Percentiles rank a stretch among this genome's conserved stretches.
Evolutionary conservation across 30 jellyfish, hydroid and myxozoan species (phyloP).

Genomic region (Phacellophora camtschatica): DNA sequence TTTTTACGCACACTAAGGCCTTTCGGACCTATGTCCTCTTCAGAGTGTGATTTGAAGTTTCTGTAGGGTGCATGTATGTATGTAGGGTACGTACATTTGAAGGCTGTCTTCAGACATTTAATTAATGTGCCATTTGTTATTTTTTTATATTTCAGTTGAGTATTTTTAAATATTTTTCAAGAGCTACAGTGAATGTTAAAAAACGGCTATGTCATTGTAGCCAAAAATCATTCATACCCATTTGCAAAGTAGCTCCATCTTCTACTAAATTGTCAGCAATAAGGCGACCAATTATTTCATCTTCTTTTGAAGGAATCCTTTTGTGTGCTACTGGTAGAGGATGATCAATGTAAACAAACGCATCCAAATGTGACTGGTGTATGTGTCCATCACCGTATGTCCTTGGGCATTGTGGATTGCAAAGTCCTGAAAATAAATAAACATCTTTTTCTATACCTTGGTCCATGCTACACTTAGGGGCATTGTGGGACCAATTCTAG

Average conservation of each 20-base stretch:
- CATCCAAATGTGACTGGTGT: constrained; percentile 81
- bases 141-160: no score
- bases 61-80: no score
- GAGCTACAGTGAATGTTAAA: no score
- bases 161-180: no score
- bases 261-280: constrained; percentile 86
- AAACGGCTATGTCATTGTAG: no score
- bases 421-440: constrained; percentile 12
- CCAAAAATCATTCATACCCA: constrained; percentile 58
- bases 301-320: constrained; percentile 63
- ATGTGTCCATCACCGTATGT: constrained; percentile 83
- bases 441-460: not conserved
- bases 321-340: constrained; percentile 45
- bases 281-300: constrained; percentile 55
- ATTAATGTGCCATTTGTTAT: no score
- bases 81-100: no score
- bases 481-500: not conserved
- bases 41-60: no score
- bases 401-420: constrained; percentile 80
- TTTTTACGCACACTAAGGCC: no score
- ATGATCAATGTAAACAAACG: constrained; percentile 63
- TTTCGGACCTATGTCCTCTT: no score
- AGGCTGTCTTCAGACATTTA: no score
- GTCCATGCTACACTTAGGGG: not conserved
- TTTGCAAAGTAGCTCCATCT: constrained; percentile 82